Conservation (phyloP, 1,140 invertebrate genomes). For the Yoshiicerus persimilis region DNA sequence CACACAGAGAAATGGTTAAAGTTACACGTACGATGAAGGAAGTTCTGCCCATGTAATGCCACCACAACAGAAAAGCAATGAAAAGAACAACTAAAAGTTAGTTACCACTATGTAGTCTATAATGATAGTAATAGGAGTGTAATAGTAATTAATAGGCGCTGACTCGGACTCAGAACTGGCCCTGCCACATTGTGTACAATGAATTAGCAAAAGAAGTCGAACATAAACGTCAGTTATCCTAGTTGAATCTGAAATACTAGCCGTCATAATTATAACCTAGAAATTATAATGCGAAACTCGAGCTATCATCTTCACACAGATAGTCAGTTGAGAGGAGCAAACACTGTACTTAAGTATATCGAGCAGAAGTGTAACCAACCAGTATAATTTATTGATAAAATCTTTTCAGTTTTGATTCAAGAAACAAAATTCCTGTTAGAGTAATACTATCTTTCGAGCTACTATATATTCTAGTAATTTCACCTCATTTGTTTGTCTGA, state of each 20-base stretch:
- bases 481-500: neutral
- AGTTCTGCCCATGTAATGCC: neutral
- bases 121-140: neutral
- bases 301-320: slow-evolving; percentile 16
- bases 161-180: neutral
- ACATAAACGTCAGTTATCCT: slow-evolving; percentile 17
- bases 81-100: neutral
- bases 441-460: neutral
- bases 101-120: neutral
- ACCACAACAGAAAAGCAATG: neutral
- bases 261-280: slow-evolving; percentile 14
- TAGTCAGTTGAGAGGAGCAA: slow-evolving; percentile 3
- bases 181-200: slow-evolving; percentile 9
- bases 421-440: neutral
- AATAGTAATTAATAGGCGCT: slow-evolving; percentile 1
- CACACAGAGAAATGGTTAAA: neutral
- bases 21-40: neutral
- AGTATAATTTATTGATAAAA: neutral
- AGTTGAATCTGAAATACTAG: slow-evolving; percentile 12
- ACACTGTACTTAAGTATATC: neutral
- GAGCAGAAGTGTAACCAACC: neutral
- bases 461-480: neutral
- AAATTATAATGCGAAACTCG: slow-evolving; percentile 17
- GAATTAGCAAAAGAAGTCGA: neutral
- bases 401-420: neutral